Percentiles rank a stretch among this genome's conserved stretches.
Conservation (phyloP, 1,140 invertebrate species). For the Rhyzopertha dominica region DNA sequence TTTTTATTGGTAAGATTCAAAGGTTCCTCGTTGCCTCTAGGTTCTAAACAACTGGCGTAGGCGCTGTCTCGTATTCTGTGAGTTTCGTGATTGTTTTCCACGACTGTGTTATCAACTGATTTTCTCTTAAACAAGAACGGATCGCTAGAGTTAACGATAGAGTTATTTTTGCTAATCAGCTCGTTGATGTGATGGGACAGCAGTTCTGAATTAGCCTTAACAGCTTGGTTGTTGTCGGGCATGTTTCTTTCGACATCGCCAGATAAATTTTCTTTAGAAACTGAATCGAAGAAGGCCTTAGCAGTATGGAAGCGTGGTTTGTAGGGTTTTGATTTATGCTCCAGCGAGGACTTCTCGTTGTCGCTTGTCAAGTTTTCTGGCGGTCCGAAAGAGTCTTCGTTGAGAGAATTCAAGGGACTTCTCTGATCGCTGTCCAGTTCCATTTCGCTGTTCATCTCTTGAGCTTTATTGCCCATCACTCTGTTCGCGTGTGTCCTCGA, state of each 20-base stretch:
- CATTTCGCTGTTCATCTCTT: conserved; percentile 21
- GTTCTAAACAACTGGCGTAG: conserved; percentile 8
- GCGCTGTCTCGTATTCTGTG: conserved; percentile 8
- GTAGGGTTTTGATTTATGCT: conserved; percentile 39
- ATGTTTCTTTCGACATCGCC: conserved; percentile 26
- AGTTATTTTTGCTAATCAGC: conserved; percentile 41
- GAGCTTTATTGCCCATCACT: conserved; percentile 39
- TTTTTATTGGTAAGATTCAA: conserved; percentile 61
- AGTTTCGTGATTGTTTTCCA: conserved; percentile 13
- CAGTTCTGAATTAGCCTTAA: conserved; percentile 19
- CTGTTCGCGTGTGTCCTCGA: conserved; percentile 69
- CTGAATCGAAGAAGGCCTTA: conserved; percentile 25
- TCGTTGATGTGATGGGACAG: conserved; percentile 40
- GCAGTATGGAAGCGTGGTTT: conserved; percentile 42
- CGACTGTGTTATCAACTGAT: not conserved
- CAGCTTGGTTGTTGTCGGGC: conserved; percentile 9
- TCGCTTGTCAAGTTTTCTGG: no score
- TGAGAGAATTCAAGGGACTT: no score
- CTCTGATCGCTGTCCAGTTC: conserved; percentile 13
- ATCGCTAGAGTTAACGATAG: conserved; percentile 35
- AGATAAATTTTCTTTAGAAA: conserved; percentile 18
- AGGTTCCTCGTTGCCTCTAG: conserved; percentile 49
- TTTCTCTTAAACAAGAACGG: conserved; percentile 29
- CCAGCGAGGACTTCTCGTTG: conserved; percentile 63
- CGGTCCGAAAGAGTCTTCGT: conserved; percentile 4